A percentile compares a stretch with the other conserved stretches of the same genome.
Conservation (phyloP, 92 coral and sea anemone species). For the Paragorgia papillata region DNA sequence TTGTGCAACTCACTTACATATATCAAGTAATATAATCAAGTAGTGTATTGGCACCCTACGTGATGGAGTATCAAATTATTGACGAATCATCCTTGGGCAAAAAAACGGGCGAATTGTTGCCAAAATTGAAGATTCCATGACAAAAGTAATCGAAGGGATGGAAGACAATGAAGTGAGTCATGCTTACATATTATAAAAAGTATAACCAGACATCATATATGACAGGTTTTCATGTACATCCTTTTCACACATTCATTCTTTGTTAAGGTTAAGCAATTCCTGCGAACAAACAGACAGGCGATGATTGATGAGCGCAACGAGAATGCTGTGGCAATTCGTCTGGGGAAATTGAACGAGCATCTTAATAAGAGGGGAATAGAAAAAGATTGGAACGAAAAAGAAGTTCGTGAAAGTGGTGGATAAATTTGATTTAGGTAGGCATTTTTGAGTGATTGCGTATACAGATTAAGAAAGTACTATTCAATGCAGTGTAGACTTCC, state of each 20-base stretch:
- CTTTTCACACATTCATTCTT: too few species aligned
- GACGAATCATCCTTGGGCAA: too few species aligned
- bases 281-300: conserved; percentile 7
- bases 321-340: conserved; percentile 22
- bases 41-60: not conserved
- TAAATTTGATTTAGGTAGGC: not conserved
- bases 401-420: conserved; percentile 22
- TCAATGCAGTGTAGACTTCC: too few species aligned
- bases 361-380: not conserved
- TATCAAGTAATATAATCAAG: not conserved
- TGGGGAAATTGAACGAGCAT: not conserved
- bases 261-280: conserved; percentile 21
- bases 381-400: conserved; percentile 16
- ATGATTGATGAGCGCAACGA: not conserved
- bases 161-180: conserved; percentile 1
- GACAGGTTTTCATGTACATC: too few species aligned
- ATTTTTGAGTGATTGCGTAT: not conserved
- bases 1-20: too few species aligned
- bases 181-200: not conserved
- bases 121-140: not conserved
- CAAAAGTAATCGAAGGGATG: conserved; percentile 19
- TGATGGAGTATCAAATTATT: not conserved
- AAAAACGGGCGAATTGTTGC: not conserved
- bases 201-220: too few species aligned
- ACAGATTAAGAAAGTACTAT: not conserved